phyloP scores from a whole-genome alignment of 2,888 invertebrate genomes.

The Sacculina carcini region DNA sequence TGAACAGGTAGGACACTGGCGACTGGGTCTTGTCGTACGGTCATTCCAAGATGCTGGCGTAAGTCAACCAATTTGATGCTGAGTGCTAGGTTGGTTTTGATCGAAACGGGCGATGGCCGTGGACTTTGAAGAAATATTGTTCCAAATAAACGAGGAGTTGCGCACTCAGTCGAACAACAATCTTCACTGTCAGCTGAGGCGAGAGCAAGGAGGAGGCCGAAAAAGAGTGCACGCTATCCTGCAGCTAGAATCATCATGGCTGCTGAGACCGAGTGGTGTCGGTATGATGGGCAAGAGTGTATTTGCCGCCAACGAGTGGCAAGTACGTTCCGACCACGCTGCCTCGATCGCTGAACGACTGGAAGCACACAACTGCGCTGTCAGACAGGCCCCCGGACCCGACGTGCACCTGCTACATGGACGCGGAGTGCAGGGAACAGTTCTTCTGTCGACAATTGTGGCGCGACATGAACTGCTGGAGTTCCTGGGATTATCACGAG shows the following conservation, averaged over 20 bases:
- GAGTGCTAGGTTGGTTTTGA: too few species aligned
- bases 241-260: neutral
- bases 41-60: too few species aligned
- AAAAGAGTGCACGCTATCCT: neutral
- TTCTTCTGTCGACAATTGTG: too few species aligned
- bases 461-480: too few species aligned
- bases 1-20: too few species aligned
- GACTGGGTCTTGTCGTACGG: too few species aligned
- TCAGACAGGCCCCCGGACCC: neutral
- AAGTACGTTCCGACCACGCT: neutral
- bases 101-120: too few species aligned
- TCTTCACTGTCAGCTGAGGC: neutral
- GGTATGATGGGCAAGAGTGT: neutral
- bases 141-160: neutral
- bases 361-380: neutral
- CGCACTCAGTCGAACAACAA: neutral
- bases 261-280: neutral
- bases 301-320: neutral
- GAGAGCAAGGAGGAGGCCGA: neutral
- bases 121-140: neutral
- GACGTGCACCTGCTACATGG: too few species aligned
- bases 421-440: too few species aligned
- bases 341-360: neutral
- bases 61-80: too few species aligned
- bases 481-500: too few species aligned